phyloP scores from a whole-genome alignment of 2,113 vertebrate species.

The Hirundichthys speculiger region DNA sequence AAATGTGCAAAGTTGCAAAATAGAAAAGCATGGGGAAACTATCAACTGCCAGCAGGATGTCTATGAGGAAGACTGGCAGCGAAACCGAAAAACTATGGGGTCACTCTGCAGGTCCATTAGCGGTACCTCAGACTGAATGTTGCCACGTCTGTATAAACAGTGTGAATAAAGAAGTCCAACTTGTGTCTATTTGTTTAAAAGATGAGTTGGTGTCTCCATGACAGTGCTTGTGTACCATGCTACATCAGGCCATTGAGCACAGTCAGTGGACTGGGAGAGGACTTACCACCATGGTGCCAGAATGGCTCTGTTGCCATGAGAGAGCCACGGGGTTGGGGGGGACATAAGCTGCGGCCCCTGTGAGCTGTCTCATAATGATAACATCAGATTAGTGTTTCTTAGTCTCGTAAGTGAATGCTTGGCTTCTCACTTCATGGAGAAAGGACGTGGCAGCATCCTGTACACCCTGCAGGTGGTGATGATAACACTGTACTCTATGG shows the following conservation, averaged over 20 bases:
- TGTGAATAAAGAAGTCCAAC: slow-evolving; percentile 44
- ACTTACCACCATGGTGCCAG: slow-evolving; percentile 62
- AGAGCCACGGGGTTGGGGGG: slow-evolving; percentile 71
- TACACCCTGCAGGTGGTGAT: slow-evolving; percentile 65
- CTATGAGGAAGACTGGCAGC: slow-evolving; percentile 29
- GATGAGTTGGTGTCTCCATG: slow-evolving; percentile 65
- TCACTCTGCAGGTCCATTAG: slow-evolving; percentile 55
- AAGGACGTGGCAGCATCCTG: slow-evolving; percentile 57
- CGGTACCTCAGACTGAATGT: slow-evolving; percentile 44
- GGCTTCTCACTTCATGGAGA: slow-evolving; percentile 64
- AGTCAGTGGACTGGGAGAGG: slow-evolving; percentile 86
- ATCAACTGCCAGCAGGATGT: slow-evolving; percentile 36
- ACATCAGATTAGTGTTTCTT: slow-evolving; percentile 76
- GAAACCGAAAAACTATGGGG: slow-evolving; percentile 31
- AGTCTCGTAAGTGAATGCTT: slow-evolving; percentile 72
- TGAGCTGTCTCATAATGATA: slow-evolving; percentile 75
- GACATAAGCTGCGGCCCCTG: slow-evolving; percentile 75
- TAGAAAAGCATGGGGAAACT: slow-evolving; percentile 5
- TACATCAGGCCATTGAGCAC: slow-evolving; percentile 94
- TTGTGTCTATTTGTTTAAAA: slow-evolving; percentile 78
- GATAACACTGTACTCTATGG: slow-evolving; percentile 67
- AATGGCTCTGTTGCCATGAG: slow-evolving; percentile 67
- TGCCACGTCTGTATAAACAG: slow-evolving; percentile 58
- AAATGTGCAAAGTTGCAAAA: slow-evolving; percentile 4
- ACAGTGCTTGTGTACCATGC: slow-evolving; percentile 80